phyloP scores from a whole-genome alignment of 2,113 vertebrate genomes.

The Pseudopipra pipra region DNA sequence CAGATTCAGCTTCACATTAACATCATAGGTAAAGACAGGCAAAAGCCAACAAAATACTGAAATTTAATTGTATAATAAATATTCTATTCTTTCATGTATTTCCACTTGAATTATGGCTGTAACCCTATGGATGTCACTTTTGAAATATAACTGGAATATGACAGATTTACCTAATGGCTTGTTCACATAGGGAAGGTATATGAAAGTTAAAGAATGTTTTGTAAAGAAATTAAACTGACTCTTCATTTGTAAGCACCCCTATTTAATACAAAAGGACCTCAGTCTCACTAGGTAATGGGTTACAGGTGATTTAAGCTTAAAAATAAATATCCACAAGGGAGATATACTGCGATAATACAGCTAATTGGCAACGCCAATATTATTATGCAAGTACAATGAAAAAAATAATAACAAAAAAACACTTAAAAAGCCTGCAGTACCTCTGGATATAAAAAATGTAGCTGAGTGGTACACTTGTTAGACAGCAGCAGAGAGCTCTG shows the following conservation, averaged over 20 bases:
- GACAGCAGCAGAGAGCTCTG: not conserved
- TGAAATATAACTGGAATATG: not conserved
- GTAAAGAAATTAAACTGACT: not conserved
- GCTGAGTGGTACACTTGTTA: not conserved
- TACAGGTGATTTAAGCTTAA: not conserved
- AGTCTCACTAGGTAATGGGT: not conserved
- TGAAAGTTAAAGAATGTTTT: not conserved
- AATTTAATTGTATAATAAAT: not conserved
- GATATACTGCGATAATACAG: not conserved
- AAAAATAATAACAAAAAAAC: rapidly evolving
- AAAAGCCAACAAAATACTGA: not conserved
- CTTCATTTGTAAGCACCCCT: not conserved
- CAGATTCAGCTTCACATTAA: not conserved
- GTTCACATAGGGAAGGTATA: not conserved
- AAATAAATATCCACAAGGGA: not conserved
- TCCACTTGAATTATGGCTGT: not conserved
- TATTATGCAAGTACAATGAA: rapidly evolving
- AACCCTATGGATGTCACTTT: not conserved
- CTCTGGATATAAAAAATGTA: not conserved
- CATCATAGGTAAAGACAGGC: not conserved
- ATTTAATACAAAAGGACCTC: not conserved
- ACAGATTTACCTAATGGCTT: not conserved
- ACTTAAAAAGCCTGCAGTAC: not conserved
- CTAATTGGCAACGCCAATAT: not conserved
- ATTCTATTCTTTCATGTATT: not conserved